phyloP scores from a whole-genome alignment of 2,888 invertebrate species.

The Plusia festucae region DNA sequence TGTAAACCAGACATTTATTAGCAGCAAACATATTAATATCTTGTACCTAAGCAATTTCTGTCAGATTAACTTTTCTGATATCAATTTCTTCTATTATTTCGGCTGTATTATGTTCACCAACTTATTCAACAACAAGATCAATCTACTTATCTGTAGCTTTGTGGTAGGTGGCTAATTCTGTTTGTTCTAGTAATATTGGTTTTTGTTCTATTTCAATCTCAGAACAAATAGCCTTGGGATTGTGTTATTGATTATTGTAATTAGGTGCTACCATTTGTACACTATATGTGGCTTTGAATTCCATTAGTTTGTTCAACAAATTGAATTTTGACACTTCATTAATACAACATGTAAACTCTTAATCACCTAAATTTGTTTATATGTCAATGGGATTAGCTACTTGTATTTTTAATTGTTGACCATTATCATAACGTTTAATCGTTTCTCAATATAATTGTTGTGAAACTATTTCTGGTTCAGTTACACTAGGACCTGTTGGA shows the following conservation, averaged over 20 bases:
- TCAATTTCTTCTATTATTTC: constrained; percentile 35
- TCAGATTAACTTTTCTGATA: constrained; percentile 25
- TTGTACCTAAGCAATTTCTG: constrained; percentile 38
- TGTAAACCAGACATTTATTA: constrained; percentile 38
- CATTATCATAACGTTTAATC: constrained; percentile 42
- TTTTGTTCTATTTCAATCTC: constrained; percentile 10
- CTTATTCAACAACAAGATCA: constrained; percentile 32
- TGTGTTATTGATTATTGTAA: background rate
- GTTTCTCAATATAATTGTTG: constrained; percentile 64
- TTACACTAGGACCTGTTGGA: constrained; percentile 59
- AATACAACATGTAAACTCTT: constrained; percentile 9
- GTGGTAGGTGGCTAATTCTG: background rate
- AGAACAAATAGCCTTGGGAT: background rate
- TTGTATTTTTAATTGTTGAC: constrained; percentile 50
- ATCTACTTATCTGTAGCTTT: constrained; percentile 14
- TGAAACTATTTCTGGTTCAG: constrained; percentile 59
- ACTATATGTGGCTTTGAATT: background rate
- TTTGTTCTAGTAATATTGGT: constrained; percentile 14
- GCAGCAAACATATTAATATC: constrained; percentile 32
- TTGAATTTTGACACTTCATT: background rate
- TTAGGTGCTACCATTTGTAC: background rate
- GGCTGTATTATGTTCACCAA: constrained; percentile 20
- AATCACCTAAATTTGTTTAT: constrained; percentile 38
- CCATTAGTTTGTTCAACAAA: background rate
- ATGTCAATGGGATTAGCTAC: constrained; percentile 44